Conservation (phyloP, 2,113 vertebrate genomes). For the Ahaetulla prasina region DNA sequence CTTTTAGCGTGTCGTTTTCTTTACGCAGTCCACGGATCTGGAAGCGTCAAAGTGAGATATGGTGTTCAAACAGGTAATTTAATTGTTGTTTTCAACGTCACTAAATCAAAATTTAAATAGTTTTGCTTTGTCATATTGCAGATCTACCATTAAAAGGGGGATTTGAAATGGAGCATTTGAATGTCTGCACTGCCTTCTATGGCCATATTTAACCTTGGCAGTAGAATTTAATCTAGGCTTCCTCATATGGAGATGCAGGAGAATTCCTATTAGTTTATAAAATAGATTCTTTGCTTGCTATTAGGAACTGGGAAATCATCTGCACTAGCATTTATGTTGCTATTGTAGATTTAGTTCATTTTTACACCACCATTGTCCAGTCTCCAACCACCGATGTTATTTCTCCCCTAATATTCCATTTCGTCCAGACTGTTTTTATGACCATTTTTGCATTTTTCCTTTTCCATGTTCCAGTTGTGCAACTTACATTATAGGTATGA, state of each 20-base stretch:
- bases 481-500: not conserved
- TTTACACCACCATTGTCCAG: not conserved
- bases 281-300: not conserved
- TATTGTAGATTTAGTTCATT: not conserved
- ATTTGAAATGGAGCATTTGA: not conserved
- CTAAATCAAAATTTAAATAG: not conserved
- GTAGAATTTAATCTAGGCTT: not conserved
- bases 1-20: constrained; percentile 70
- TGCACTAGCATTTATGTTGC: not conserved
- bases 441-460: not conserved
- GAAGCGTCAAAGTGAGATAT: constrained; percentile 32
- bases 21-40: constrained; percentile 70
- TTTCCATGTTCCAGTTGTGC: not conserved
- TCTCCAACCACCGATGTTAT: not conserved
- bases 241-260: not conserved
- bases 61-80: not conserved
- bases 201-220: no score
- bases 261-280: not conserved
- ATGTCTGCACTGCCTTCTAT: not conserved
- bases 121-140: not conserved
- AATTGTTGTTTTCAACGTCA: not conserved
- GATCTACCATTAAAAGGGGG: not conserved
- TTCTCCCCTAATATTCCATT: not conserved
- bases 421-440: not conserved
- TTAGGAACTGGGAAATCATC: not conserved